These are phyloP conservation scores for Gila orcuttii DNA, from an alignment of 2,113 vertebrate genomes.

Conservation along the genomic window DNA sequence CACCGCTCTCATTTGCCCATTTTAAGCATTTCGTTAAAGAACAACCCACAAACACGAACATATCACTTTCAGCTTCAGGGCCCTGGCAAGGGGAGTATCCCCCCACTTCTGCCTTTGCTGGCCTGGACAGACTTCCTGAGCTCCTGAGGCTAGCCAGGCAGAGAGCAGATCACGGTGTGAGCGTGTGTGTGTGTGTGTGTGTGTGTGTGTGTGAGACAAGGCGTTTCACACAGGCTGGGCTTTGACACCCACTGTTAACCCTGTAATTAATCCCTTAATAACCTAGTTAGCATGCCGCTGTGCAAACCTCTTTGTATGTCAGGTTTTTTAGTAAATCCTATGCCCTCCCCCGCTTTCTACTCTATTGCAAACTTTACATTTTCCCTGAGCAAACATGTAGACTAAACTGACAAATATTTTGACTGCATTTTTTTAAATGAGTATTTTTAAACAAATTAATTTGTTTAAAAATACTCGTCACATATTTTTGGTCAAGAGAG, in stretches of 20 bases:
- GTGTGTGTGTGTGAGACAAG: constrained; percentile 47
- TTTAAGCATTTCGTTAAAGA: constrained; percentile 80
- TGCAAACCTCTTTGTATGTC: constrained; percentile 41
- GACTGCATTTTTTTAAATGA: not conserved
- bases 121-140: constrained; percentile 21
- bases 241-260: constrained; percentile 37
- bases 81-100: constrained; percentile 54
- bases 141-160: constrained; percentile 29
- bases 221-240: constrained; percentile 43
- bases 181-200: constrained; percentile 3
- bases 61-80: constrained; percentile 65
- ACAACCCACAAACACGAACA: constrained; percentile 77
- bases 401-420: not conserved
- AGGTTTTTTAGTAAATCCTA: not conserved
- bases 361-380: constrained; percentile 57
- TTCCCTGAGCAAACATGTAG: constrained; percentile 22
- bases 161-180: not conserved
- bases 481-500: not conserved
- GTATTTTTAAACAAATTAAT: not conserved
- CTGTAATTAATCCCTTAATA: constrained; percentile 50
- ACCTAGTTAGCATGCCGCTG: not conserved
- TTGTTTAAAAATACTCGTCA: not conserved
- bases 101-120: constrained; percentile 56
- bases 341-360: constrained; percentile 15
- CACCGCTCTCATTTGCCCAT: constrained; percentile 79